Percentiles rank a stretch among this genome's conserved stretches.
These are phyloP conservation scores for Cepaea hortensis DNA, from an alignment of 2,888 invertebrate species.

Conservation along the genomic window DNA sequence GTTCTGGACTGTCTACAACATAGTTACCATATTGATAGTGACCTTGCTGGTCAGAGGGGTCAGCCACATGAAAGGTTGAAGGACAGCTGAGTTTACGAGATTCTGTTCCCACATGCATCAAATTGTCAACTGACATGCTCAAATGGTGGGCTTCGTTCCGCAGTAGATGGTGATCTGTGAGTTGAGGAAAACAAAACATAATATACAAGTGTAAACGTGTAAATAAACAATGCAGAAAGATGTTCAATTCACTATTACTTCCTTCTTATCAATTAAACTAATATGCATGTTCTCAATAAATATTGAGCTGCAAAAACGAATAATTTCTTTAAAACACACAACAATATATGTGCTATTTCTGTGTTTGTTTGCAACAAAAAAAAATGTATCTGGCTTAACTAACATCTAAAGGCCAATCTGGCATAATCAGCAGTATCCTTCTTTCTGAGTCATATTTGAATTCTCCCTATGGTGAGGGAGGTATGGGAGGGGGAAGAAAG, in stretches of 20 bases:
- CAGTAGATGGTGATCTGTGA: background rate
- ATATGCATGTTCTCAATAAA: background rate
- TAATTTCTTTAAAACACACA: background rate
- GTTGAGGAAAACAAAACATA: background rate
- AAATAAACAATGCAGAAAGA: background rate
- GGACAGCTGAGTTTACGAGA: background rate
- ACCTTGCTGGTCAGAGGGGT: background rate
- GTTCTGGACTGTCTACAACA: background rate
- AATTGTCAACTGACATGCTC: slow-evolving; percentile 11
- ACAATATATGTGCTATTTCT: background rate
- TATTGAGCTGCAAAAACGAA: background rate
- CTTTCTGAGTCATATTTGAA: too few species aligned
- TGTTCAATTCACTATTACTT: too few species aligned
- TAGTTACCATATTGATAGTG: background rate
- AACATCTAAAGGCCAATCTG: too few species aligned
- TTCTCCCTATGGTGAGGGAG: too few species aligned
- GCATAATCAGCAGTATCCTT: too few species aligned
- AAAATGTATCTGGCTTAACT: too few species aligned
- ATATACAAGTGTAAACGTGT: background rate
- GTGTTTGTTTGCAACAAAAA: too few species aligned
- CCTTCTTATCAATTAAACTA: background rate
- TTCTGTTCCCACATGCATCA: background rate
- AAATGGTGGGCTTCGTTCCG: background rate
- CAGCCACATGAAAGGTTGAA: background rate
- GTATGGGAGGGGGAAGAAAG: too few species aligned